These are phyloP conservation scores for Cavia aperea DNA, from an alignment of 2,113 vertebrate species.

Conservation along the genomic window DNA sequence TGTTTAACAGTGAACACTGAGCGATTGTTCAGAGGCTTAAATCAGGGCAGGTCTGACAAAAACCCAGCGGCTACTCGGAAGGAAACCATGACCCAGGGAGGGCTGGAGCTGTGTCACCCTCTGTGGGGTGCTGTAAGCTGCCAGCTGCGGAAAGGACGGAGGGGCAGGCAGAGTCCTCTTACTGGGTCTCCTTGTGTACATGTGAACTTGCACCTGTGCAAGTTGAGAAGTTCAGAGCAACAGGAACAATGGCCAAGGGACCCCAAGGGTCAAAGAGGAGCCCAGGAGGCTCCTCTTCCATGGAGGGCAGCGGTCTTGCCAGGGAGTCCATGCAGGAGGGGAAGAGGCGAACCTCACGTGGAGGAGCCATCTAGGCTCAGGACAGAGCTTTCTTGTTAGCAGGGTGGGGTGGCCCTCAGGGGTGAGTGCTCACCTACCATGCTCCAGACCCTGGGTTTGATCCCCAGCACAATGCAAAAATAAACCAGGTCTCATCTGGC, in stretches of 20 bases:
- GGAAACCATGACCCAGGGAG: neutral
- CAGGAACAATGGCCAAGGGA: neutral
- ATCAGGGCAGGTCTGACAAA: neutral
- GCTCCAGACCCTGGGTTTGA: neutral
- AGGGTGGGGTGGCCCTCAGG: neutral
- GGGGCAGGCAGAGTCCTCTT: neutral
- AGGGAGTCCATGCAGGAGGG: neutral
- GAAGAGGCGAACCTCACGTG: neutral
- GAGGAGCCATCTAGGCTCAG: neutral
- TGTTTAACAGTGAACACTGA: neutral
- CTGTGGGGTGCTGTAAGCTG: neutral
- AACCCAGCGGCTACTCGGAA: neutral
- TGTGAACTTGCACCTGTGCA: neutral
- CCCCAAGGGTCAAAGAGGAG: neutral
- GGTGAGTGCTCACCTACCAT: neutral
- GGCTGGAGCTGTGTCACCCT: neutral
- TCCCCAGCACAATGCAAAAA: neutral
- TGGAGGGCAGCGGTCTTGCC: neutral
- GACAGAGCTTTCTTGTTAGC: neutral
- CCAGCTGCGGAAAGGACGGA: fast-evolving
- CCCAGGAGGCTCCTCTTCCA: neutral
- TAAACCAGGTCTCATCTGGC: neutral
- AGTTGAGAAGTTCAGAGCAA: neutral
- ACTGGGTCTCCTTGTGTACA: too few species aligned
- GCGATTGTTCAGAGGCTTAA: neutral